Evolutionary conservation across 1,140 invertebrate genomes (phyloP), one percentile per base, ranked within the genome.

Genomic region (Bombus confusus): DNA sequence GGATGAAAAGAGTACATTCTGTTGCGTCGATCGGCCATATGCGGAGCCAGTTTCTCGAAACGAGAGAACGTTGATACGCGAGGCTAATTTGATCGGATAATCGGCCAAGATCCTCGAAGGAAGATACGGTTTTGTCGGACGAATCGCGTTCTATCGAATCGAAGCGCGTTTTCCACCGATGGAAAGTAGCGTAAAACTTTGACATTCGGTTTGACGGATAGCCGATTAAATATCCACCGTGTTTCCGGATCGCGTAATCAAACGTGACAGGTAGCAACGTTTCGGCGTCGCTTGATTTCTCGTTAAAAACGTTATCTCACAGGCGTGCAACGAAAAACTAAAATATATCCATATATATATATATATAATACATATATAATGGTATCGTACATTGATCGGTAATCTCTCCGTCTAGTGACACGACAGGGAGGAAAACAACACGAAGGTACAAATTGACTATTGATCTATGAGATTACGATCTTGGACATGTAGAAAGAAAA

Each of bases 291-390:
- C 74, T 82, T 82, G 69, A 82, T 59, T 74, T 82, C 69, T 82
- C 80, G 80, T 81, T 81, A 81, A 59, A 73, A 81, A 62, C 47
- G 79, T 82, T 74, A 82, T 62, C 22, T 59, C 39, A n/a, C 37
- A 34, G 31, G n/a, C 73, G 31, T 10, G 25, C n/a, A 10, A 15
- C 34, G 13, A n/a, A 22, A 57, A 15, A 28, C 62, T 64, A 22
- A 34, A 25, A 34, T 34, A 74, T 9, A 43, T n/a, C n/a, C n/a
- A n/a, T n/a, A 15, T 2, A 18, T 0, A 15, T 18, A 31, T 18
- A 43, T 18, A 13, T 12, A 31, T 43, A 15, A 69, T 3, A 18
- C 3, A 6, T 22, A 22, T 13, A 10, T 43, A 15, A 31, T 41
- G 28, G 18, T 73, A 47, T 31, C 41, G 41, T 43, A 71, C 78